Evolutionary conservation across 2,113 vertebrate genomes (phyloP).

Genomic region (Silurus asotus): DNA sequence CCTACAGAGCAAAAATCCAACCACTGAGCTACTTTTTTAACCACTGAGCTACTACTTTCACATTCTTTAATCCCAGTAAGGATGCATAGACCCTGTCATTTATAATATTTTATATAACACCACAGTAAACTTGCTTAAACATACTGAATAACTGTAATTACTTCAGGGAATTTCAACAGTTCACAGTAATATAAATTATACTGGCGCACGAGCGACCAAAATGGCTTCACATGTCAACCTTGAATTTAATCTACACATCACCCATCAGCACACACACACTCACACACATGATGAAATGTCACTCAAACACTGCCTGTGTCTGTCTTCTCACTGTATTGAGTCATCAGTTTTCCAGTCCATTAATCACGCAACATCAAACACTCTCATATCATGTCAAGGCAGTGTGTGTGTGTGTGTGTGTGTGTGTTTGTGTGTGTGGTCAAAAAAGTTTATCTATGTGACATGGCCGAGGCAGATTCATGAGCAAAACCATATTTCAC

Average conservation of each 20-base stretch:
- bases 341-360: constrained; percentile 55
- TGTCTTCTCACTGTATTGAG: constrained; percentile 49
- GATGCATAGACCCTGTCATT: constrained; percentile 6
- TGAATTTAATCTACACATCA: constrained; percentile 25
- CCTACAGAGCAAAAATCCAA: too few species aligned
- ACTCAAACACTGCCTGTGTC: constrained; percentile 34
- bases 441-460: constrained; percentile 11
- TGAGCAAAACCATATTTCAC: constrained; percentile 28
- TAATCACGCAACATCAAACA: constrained; percentile 51
- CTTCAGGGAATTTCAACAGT: background rate
- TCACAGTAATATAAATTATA: constrained; percentile 29
- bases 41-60: too few species aligned
- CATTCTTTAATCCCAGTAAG: background rate
- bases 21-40: too few species aligned
- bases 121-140: background rate
- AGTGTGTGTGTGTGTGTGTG: constrained; percentile 13
- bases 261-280: constrained; percentile 8
- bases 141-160: constrained; percentile 1
- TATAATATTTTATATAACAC: background rate
- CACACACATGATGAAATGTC: constrained; percentile 42
- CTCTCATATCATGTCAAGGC: constrained; percentile 50
- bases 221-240: constrained; percentile 14
- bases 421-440: background rate
- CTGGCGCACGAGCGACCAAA: background rate
- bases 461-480: background rate